These are phyloP conservation scores for Nomada flava DNA, from an alignment of 2,888 invertebrate genomes.

Conservation along the genomic window DNA sequence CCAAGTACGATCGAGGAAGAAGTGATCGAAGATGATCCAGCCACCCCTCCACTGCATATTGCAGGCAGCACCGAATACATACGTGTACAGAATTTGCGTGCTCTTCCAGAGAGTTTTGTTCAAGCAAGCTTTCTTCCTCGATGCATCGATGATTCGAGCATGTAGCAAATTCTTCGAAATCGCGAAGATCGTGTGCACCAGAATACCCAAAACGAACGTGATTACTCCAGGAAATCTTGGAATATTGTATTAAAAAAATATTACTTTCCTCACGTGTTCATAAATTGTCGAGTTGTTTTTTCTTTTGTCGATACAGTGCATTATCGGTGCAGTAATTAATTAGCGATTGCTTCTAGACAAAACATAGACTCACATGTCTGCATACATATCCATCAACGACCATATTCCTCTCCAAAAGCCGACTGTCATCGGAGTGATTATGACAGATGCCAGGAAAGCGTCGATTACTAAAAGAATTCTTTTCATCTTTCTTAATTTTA, in stretches of 20 bases:
- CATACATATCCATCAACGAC: conserved; percentile 85
- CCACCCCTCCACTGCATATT: conserved; percentile 86
- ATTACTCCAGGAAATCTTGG: conserved; percentile 21
- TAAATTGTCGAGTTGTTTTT: neutral
- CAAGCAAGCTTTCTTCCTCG: conserved; percentile 23
- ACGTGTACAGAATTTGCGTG: conserved; percentile 82
- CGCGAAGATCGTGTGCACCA: conserved; percentile 86
- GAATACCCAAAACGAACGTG: conserved; percentile 83
- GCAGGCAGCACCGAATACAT: conserved; percentile 85
- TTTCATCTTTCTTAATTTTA: conserved; percentile 67
- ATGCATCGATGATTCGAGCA: neutral
- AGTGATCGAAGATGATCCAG: conserved; percentile 84
- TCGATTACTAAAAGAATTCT: conserved; percentile 81
- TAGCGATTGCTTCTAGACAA: neutral
- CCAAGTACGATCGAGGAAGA: conserved; percentile 52
- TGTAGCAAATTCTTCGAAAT: conserved; percentile 75
- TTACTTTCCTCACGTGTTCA: no score
- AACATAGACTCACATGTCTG: conserved; percentile 64
- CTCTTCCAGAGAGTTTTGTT: conserved; percentile 1
- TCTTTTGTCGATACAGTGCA: neutral
- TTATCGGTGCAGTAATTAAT: neutral
- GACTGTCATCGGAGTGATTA: conserved; percentile 85
- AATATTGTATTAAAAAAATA: no score
- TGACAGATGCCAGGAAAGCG: conserved; percentile 81
- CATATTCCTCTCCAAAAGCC: conserved; percentile 86